phyloP scores from a whole-genome alignment of 2,797 vertebrate genomes.

The Xerus rutilus region DNA sequence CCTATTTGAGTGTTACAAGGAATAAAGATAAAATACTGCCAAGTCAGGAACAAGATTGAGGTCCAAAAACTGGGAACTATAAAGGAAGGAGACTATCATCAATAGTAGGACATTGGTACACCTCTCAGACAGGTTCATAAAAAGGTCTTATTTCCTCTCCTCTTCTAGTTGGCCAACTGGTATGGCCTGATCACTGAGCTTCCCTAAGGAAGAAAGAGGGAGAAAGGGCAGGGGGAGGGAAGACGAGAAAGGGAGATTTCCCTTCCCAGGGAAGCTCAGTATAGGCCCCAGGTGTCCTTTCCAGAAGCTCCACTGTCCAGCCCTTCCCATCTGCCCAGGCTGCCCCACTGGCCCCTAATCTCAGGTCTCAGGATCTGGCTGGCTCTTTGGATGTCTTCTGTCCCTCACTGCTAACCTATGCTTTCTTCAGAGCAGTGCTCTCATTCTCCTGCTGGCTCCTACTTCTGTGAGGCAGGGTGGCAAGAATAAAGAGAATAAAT shows the following conservation, averaged over 20 bases:
- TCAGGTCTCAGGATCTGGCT: not conserved
- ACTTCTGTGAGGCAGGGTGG: not conserved
- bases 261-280: too few relatives aligned
- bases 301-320: fast-evolving
- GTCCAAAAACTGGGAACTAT: not conserved
- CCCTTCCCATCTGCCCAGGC: not conserved
- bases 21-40: not conserved
- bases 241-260: too few relatives aligned
- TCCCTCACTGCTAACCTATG: not conserved
- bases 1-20: not conserved
- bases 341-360: too few relatives aligned
- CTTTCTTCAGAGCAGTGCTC: not conserved
- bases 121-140: fast-evolving
- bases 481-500: not conserved
- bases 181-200: not conserved
- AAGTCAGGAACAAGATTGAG: not conserved
- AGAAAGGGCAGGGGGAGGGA: fast-evolving
- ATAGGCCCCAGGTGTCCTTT: fast-evolving
- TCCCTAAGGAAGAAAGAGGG: not conserved
- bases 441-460: not conserved
- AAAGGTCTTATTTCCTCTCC: not conserved
- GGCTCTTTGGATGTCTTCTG: not conserved
- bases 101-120: fast-evolving
- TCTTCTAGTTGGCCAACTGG: not conserved
- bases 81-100: not conserved